Base-by-base conservation (phyloP, 2,113 vertebrate genomes). In the Onychorhynchus coronatus region DNA sequence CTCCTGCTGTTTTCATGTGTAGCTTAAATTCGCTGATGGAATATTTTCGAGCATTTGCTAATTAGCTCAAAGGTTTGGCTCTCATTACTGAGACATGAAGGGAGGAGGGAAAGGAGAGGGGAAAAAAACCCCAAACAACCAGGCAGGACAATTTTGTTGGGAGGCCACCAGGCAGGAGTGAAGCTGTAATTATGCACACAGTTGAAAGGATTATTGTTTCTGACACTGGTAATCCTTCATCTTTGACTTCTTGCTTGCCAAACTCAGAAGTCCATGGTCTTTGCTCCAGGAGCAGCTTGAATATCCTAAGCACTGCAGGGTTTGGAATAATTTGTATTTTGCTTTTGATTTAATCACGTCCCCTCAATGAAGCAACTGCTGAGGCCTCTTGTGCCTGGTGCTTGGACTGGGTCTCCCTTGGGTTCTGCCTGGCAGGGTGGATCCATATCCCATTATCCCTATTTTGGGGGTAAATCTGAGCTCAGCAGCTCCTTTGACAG, bases 41-140 rank as follows among this genome's bases (percentile, higher is more conserved):
- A 77, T 72, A 71, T 93, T 96, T 94, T 67, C 55, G 85, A 88
- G 88, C 75, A 16, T 92, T 91, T 53, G 89, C 56, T 91, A 95
- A 95, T 94, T 91, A 96, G 92, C 91, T 95, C 73, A 94, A 95
- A 95, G 90, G 74, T 90, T 95, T 94, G 95, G 86, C 91, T 78
- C 70, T 66, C 76, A 10, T 93, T 95, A 83, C 93, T 1, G 42
- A 80, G 78, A 78, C 61, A 2, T 2, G 61, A 53, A 87, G 85
- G 94, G 85, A 58, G 81, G 89, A 68, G 68, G 3, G 5, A 8
- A 7, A 59, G 56, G 20, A 4, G 4, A 8, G 8, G 31, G 49
- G 30, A 72, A 42, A 6, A 4, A 53, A 28, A 12, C 41, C 41
- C 42, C 14, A 17, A 42, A 52, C 50, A 52, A 52, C 50, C 25